Base-by-base conservation (phyloP, 2,797 vertebrate genomes). In the Sebastes oblongus region DNA sequence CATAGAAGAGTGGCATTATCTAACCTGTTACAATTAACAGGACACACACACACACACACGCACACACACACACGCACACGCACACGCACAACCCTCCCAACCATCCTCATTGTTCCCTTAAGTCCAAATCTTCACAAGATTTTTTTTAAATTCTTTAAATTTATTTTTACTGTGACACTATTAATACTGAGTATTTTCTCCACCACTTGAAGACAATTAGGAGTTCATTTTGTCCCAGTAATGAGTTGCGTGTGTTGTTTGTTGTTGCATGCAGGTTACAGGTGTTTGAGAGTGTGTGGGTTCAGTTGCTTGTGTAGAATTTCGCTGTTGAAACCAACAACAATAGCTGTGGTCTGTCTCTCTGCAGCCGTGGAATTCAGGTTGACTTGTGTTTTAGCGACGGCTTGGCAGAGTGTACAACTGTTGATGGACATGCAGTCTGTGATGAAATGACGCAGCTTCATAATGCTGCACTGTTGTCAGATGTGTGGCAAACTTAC, bases 251-350 rank as follows among this genome's bases (percentile, higher is more conserved):
- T 71, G 32, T 68, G 14, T 76, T 78, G 80, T 75, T 30, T 62
- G 20, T 34, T 46, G 18, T 20, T 65, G 68, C 2, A 0, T 72
- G 36, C 25, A 72, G 59, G 56, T 27, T 39, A 27, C 55, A 66
- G 61, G 12, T 58, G 42, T 81, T 61, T 67, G 30, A 79, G 77
- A 67, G 50, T 71, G 59, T 25, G 32, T 69, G 64, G 60, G 11
- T 20, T 8, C 50, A 16, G 72, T 64, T 75, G 79, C 66, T 78
- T 82, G 25, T 62, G 52, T 1, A 25, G 42, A 59, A 72, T 68
- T 78, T 83, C 30, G 3, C 34, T 91, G 85, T 86, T 90, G 77
- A 80, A 88, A 87, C 85, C 52, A 62, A 71, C 70, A 88, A 90
- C 90, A 86, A 59, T 54, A 74, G 27, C 52, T 81, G 81, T 50